Percentiles rank a stretch among this genome's conserved stretches.
phyloP scores from a whole-genome alignment of 2,797 vertebrate species.

The Darevskia mixta region DNA sequence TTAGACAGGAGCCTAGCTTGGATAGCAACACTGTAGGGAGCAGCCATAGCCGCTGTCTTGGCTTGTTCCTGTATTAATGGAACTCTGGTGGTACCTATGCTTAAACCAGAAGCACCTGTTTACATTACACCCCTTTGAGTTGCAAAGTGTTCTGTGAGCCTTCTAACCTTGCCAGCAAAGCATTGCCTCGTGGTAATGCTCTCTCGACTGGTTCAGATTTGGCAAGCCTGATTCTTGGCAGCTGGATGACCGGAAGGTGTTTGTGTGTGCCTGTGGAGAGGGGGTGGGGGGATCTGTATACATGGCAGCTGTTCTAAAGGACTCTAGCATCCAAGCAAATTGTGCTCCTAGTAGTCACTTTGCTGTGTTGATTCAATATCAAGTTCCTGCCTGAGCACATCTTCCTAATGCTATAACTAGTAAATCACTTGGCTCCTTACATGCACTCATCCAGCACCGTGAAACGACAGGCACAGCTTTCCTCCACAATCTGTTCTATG shows the following conservation, averaged over 20 bases:
- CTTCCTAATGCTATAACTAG: background rate
- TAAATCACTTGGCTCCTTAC: constrained; percentile 25
- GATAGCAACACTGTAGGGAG: background rate
- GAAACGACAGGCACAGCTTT: background rate
- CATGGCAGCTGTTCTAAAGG: background rate
- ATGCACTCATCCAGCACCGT: background rate
- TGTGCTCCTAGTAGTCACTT: background rate
- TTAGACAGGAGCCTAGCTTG: background rate
- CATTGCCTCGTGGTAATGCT: background rate
- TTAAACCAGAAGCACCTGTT: background rate
- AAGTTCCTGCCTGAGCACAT: background rate
- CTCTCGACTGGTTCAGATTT: background rate
- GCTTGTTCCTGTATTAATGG: background rate
- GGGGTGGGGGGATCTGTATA: background rate
- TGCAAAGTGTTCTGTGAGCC: constrained; percentile 1
- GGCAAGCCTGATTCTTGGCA: background rate
- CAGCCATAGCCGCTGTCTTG: background rate
- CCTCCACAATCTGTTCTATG: background rate
- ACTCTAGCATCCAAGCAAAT: background rate
- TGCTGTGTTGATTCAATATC: background rate
- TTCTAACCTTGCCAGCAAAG: constrained; percentile 13
- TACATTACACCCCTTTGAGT: constrained; percentile 5
- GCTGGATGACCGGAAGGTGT: background rate
- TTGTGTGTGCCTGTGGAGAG: background rate
- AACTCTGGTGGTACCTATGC: background rate